phyloP scores from a whole-genome alignment of 2,113 vertebrate species.

The Origma solitaria region DNA sequence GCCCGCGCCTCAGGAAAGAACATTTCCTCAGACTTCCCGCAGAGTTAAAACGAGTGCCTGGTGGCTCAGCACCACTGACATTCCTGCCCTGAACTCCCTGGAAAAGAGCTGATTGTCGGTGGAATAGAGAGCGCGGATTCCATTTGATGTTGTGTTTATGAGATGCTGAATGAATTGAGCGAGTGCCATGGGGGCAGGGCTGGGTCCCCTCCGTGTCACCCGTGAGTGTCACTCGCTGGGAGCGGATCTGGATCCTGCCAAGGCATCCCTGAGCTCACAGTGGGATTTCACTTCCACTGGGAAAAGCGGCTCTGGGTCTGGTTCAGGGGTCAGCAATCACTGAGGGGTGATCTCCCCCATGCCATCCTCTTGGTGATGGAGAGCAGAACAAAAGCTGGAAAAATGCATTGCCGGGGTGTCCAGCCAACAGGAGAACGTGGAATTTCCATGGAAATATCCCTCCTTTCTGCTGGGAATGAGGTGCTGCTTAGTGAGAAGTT shows the following conservation, averaged over 20 bases:
- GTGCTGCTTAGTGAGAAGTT: neutral
- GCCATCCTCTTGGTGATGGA: neutral
- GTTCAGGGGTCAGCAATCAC: neutral
- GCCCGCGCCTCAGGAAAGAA: neutral
- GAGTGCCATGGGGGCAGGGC: rapidly evolving
- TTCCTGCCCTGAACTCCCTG: neutral
- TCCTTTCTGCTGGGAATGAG: neutral
- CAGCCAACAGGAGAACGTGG: neutral
- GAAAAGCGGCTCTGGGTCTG: rapidly evolving
- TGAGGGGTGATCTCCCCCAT: rapidly evolving
- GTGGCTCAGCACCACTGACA: neutral
- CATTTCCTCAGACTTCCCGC: neutral
- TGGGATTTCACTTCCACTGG: rapidly evolving
- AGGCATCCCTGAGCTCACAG: no score
- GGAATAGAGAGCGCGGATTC: rapidly evolving
- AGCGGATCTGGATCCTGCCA: rapidly evolving
- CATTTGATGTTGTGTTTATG: rapidly evolving
- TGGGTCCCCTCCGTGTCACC: rapidly evolving
- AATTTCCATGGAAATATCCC: neutral
- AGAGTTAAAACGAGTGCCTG: neutral
- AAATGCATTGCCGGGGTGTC: rapidly evolving
- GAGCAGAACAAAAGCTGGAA: neutral
- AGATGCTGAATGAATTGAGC: neutral
- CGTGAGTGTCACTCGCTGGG: neutral
- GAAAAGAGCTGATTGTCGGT: rapidly evolving